Base-by-base conservation (phyloP, 2,113 vertebrate species). In the Takifugu flavidus region DNA sequence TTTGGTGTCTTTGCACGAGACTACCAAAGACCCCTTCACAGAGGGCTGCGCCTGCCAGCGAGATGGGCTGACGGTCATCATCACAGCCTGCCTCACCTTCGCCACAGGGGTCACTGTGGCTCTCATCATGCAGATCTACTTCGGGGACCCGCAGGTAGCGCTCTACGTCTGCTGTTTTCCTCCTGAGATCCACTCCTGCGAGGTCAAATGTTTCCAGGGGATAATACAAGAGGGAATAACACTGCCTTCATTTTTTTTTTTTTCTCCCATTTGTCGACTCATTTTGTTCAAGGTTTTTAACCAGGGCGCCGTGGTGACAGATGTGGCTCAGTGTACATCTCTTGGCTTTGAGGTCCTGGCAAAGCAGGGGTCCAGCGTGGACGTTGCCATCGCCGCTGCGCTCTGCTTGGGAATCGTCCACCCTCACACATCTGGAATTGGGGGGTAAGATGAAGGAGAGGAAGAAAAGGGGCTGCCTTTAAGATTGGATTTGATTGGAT, bases 91-190 rank as follows among this genome's bases (percentile, higher is more conserved):
- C 77, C 91, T 99, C 69, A 99, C 96, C 53, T 99, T 98, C 0
- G 96, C 97, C 63, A 95, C 87, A 0, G 96, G 94, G 0, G 95
- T 99, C 82, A 98, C 96, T 0, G 88, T 99, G 51, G 96, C 97
- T 7, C 93, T 99, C 39, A 91, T 99, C 73, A 93, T 99, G 92
- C 97, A 99, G 89, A 97, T 99, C 85, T 98, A 99, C 83, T 94
- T 99, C 58, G 96, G 96, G 56, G 95, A 97, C 74, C 95, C 95
- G 43, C 96, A 98, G 95, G 97, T 98, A 77, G 2, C 39, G 5
- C 1, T 34, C 13, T 5, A 15, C 34, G 1, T 20, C 6, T 50
- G 43, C 13, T 20, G 28, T 34, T 27, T 39, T 1, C 12, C 10
- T 6, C 12, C 14, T 45, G 11, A 45, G 8, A 13, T 45, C 4